These are phyloP conservation scores for Ostrea denselamellosa DNA, from an alignment of 1,140 invertebrate genomes.

Conservation along the genomic window DNA sequence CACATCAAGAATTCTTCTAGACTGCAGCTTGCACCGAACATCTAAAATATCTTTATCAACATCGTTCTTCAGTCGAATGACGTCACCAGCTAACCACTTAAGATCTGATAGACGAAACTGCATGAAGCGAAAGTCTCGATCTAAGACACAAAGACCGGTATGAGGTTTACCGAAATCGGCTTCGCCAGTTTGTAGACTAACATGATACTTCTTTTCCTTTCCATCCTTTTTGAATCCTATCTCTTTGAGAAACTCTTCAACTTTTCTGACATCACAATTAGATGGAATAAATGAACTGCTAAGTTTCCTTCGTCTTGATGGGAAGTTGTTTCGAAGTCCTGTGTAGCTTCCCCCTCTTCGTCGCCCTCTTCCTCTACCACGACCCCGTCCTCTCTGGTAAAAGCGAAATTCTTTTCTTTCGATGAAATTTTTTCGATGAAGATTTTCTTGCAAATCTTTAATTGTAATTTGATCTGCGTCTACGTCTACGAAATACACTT, in stretches of 20 bases:
- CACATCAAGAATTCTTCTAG: conserved; percentile 25
- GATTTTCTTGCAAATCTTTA: conserved; percentile 17
- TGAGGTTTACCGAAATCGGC: conserved; percentile 37
- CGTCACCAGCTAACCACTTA: conserved; percentile 40
- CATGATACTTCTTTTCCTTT: conserved; percentile 42
- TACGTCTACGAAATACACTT: conserved; percentile 28
- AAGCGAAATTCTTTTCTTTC: conserved; percentile 1
- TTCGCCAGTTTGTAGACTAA: background rate
- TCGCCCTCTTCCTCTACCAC: background rate
- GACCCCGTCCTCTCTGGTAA: background rate
- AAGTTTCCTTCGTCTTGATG: background rate
- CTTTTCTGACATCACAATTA: conserved; percentile 27
- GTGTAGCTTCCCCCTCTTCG: background rate
- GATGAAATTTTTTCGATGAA: background rate
- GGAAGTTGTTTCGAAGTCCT: background rate
- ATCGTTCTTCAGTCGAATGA: conserved; percentile 5
- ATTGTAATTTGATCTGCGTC: conserved; percentile 2
- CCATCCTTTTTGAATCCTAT: conserved; percentile 3
- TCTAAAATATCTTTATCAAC: background rate
- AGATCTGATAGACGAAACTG: conserved; percentile 40
- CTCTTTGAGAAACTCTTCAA: conserved; percentile 25
- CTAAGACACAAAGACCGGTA: background rate
- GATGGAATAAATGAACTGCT: conserved; percentile 28
- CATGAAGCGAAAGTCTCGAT: conserved; percentile 25
- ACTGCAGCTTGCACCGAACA: conserved; percentile 41